phyloP scores from a whole-genome alignment of 2,797 vertebrate species.

The Mareca strepera region DNA sequence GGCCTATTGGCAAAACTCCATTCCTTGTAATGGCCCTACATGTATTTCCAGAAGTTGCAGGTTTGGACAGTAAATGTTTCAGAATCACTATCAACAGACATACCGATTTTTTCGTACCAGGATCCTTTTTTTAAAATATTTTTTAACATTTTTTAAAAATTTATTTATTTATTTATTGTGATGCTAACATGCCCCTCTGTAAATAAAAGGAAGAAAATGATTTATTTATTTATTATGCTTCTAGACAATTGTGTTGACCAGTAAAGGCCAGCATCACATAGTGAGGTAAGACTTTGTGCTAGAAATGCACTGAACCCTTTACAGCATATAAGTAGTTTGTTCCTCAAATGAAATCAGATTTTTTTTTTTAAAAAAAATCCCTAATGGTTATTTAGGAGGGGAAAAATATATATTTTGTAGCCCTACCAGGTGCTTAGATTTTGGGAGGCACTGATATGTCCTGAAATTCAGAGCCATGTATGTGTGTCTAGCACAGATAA shows the following conservation, averaged over 20 bases:
- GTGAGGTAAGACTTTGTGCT: not conserved
- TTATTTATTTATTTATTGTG: not conserved
- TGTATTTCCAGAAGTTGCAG: not conserved
- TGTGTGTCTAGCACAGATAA: not conserved
- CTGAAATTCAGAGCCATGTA: not conserved
- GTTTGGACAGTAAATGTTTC: not conserved
- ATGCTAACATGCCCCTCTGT: not conserved
- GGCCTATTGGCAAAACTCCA: conserved; percentile 23
- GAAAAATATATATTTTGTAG: not conserved
- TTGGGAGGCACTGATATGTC: not conserved
- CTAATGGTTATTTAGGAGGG: not conserved
- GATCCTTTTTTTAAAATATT: not conserved
- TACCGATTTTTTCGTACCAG: not conserved
- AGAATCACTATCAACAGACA: not conserved
- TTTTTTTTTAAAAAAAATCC: not conserved
- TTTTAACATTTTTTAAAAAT: not conserved
- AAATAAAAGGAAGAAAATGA: not conserved
- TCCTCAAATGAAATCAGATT: not conserved
- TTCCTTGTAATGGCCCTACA: not conserved
- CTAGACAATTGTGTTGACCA: not conserved
- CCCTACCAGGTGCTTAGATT: not conserved
- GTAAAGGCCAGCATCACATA: not conserved
- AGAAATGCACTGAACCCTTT: not conserved
- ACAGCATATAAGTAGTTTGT: not conserved
- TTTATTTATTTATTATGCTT: not conserved